phyloP scores from a whole-genome alignment of 2,113 vertebrate genomes.

The Percopsis transmontana region DNA sequence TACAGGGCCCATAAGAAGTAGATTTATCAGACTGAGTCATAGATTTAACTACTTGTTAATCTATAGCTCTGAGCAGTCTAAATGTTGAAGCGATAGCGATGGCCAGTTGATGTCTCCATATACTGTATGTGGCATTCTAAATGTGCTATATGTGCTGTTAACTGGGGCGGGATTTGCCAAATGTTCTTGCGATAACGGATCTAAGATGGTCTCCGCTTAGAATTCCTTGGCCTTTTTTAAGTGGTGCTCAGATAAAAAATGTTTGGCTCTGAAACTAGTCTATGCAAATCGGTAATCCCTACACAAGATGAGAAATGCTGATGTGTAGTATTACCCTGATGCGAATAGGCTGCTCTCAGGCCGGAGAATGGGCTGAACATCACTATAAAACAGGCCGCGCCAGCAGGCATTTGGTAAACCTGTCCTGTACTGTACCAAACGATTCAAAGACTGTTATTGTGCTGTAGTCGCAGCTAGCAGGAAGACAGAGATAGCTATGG shows the following conservation, averaged over 20 bases:
- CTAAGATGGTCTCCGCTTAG: too few relatives aligned
- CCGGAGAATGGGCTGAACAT: constrained; percentile 20
- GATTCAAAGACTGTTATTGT: constrained; percentile 16
- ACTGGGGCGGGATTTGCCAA: too few relatives aligned
- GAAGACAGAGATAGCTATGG: constrained; percentile 68
- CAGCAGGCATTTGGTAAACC: constrained; percentile 35
- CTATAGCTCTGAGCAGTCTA: constrained; percentile 35
- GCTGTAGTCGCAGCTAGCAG: constrained; percentile 52
- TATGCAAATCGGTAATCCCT: too few relatives aligned
- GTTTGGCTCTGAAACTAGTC: too few relatives aligned
- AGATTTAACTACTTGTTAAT: constrained; percentile 39
- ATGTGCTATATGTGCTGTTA: too few relatives aligned
- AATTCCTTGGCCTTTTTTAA: constrained; percentile 7
- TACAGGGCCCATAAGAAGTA: constrained; percentile 42
- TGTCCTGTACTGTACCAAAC: background rate
- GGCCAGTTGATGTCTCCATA: constrained; percentile 49
- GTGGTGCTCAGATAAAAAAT: constrained; percentile 6
- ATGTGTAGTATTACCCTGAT: too few relatives aligned
- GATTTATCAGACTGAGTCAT: constrained; percentile 33
- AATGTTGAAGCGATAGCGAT: constrained; percentile 35
- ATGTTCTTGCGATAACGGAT: too few relatives aligned
- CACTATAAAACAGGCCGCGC: constrained; percentile 9
- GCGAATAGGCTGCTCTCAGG: constrained; percentile 4
- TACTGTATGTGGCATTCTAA: background rate
- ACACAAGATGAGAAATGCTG: too few relatives aligned